Base-by-base conservation (phyloP, 2,113 vertebrate species). In the Dolichotis patagonum region DNA sequence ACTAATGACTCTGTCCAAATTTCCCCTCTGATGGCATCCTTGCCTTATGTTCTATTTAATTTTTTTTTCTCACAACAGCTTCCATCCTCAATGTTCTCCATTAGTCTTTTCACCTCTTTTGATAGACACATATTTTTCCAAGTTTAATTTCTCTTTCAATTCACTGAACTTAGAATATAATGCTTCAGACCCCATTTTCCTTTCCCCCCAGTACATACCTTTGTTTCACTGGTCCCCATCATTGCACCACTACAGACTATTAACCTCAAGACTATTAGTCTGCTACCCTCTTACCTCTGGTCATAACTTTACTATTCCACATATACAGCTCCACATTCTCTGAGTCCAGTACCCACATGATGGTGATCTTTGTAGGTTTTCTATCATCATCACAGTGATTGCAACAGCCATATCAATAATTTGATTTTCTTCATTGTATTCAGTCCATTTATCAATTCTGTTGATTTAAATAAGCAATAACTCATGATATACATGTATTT, bases 141-240 rank as follows among this genome's bases (percentile, higher is more conserved):
- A 38, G 38, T 73, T 65, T 94, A 19, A 63, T 60, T 93, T 95
- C 54, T 78, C 30, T 92, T 94, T 82, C 94, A 77, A 58, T 92
- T 67, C 56, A 69, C 30, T 77, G 52, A 82, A 94, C 10, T 91
- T 86, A 65, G n/a, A 49, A 49, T 4, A 41, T 88, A 24, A 71
- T 89, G 54, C 49, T 54, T 19, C 2, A 75, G 43, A 77, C 7
- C 3, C 49, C 38, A 80, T 4, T 88, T 35, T 4, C 14, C 14
- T 93, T 93, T 35, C 22, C 30, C 71, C 3, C 3, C 30, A 52
- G 58, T 24, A 35, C 38, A 73, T 84, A 43, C 17, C 43, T 63
- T 93, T 67, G 65, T 54, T 41, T 2, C 24, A 81, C 2, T 30
- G 7, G 3, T 12, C 52, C 85, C 69, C 20, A 56, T 32, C 20